Evolutionary conservation across 2,113 vertebrate genomes (phyloP), one percentile per base, ranked within the genome.

Genomic region (Tiliqua scincoides): DNA sequence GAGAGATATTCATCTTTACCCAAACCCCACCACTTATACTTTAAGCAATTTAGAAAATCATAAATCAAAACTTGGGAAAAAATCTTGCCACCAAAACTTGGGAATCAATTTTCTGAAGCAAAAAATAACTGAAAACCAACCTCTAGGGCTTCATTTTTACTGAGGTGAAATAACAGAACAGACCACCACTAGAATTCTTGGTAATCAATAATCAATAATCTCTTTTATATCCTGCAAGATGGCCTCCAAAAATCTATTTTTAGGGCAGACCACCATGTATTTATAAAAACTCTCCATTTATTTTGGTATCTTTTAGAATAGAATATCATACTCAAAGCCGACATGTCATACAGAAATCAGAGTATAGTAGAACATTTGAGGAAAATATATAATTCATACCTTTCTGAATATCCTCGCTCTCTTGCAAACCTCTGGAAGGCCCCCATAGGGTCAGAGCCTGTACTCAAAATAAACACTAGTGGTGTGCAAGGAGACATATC

Each of bases 361-460:
- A 37, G 20, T 59, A 20, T 0, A 1, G 17, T 21, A 35, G 5
- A 8, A 78, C 2, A 20, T 77, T 23, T 17, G 83, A 78, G n/a
- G 52, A 78, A 84, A 78, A 23, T 21, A 20, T 21, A 2, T 23
- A 32, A 63, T 61, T 1, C 48, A 89, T 93, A 97, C 97, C 96
- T 95, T 85, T 98, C 96, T 54, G 96, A 94, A 92, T 93, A 97
- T 1, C 93, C 97, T 17, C 89, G 94, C 23, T 98, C 96, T 87
- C 96, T 96, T 91, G 97, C 97, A 89, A 97, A 98, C 77, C 97
- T 96, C 90, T 97, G 97, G 88, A 98, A 98, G 7, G 97, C 96
- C 0, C 97, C 97, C 97, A 97, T 97, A 43, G 97, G 97, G 77
- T 98, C 97, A 0, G 97, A 98, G 80, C 97, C 97, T 6, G 97